These are phyloP conservation scores for Heliornis fulica DNA, from an alignment of 2,113 vertebrate genomes.

Conservation along the genomic window DNA sequence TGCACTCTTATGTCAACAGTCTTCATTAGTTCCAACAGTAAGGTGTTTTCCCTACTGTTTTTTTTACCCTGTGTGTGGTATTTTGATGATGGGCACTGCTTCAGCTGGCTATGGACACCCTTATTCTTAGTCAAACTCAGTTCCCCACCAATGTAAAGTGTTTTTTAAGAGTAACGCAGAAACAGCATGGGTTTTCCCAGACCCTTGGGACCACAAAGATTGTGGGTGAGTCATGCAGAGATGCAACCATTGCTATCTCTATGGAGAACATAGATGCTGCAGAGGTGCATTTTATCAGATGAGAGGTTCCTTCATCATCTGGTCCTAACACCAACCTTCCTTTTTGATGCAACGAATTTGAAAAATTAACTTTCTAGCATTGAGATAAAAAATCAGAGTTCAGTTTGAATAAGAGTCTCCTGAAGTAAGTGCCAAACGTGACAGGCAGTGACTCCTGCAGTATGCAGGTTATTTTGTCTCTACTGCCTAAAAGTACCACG, in stretches of 20 bases:
- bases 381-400: background rate
- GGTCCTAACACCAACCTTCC: background rate
- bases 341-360: background rate
- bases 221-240: background rate
- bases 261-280: accelerated
- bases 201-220: background rate
- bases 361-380: background rate
- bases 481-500: background rate
- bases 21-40: background rate
- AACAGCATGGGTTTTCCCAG: background rate
- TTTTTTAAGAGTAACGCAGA: background rate
- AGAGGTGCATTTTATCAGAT: background rate
- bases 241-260: background rate
- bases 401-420: background rate
- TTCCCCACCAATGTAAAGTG: background rate
- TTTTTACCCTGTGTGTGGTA: background rate
- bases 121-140: background rate
- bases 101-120: background rate
- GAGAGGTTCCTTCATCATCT: background rate
- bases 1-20: background rate
- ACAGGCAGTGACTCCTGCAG: background rate
- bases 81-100: background rate
- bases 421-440: background rate
- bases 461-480: background rate
- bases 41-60: background rate